These are phyloP conservation scores for Molossus alvarezi DNA, from an alignment of 2,797 vertebrate species.

Conservation along the genomic window DNA sequence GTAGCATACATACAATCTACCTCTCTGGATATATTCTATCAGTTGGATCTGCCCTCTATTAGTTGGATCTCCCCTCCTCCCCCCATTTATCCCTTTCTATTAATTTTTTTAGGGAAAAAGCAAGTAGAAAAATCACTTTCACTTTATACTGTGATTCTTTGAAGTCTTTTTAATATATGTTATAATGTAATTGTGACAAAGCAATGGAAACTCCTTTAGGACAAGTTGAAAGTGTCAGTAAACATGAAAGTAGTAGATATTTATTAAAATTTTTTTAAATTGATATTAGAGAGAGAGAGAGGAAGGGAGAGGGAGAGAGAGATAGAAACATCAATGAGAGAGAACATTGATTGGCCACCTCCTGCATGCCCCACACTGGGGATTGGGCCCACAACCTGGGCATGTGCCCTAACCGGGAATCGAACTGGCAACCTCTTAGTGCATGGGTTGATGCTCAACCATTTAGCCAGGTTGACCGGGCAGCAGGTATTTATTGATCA, in stretches of 20 bases:
- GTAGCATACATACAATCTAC: not conserved
- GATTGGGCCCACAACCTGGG: too few relatives aligned
- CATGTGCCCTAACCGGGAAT: too few relatives aligned
- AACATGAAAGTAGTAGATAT: not conserved
- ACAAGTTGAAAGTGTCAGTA: not conserved
- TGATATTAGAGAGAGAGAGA: too few relatives aligned
- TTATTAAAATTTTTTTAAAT: not conserved
- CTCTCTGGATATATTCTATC: not conserved
- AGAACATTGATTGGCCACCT: too few relatives aligned
- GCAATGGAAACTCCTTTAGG: not conserved
- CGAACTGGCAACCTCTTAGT: too few relatives aligned
- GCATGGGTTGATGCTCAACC: too few relatives aligned
- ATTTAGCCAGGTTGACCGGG: too few relatives aligned
- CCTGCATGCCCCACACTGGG: too few relatives aligned
- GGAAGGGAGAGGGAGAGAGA: too few relatives aligned
- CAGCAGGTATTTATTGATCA: not conserved
- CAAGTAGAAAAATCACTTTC: not conserved
- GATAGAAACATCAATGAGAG: too few relatives aligned
- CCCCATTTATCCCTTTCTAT: not conserved
- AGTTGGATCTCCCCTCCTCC: not conserved
- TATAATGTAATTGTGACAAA: constrained; percentile 12
- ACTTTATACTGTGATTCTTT: constrained; percentile 36
- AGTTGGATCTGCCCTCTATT: not conserved
- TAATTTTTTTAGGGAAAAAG: constrained; percentile 17
- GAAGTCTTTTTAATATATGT: not conserved